phyloP scores from a whole-genome alignment of 2,888 invertebrate species.

The Mystacides longicornis region DNA sequence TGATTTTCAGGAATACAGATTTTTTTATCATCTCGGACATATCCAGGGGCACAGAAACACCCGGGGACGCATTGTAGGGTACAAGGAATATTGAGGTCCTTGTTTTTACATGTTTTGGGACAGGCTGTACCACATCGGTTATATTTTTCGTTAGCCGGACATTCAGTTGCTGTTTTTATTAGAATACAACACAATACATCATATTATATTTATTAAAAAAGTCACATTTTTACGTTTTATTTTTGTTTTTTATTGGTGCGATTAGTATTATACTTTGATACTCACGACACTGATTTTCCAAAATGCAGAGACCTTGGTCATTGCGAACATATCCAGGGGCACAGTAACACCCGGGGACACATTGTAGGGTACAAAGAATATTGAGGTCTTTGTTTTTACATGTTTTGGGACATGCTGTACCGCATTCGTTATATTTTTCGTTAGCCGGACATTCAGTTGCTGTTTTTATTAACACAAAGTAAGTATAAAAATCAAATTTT shows the following conservation, averaged over 20 bases:
- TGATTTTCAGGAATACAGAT: background rate
- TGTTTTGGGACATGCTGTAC: slow-evolving; percentile 15
- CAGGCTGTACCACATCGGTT: slow-evolving; percentile 6
- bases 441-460: background rate
- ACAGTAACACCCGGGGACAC: slow-evolving; percentile 19
- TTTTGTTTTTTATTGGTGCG: too few species aligned
- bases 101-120: slow-evolving; percentile 8
- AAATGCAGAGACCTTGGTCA: slow-evolving; percentile 5
- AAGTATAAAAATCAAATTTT: too few species aligned
- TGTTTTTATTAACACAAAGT: too few species aligned
- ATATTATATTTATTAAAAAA: too few species aligned
- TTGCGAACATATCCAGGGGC: slow-evolving; percentile 16
- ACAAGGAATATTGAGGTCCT: background rate
- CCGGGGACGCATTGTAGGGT: slow-evolving; percentile 1
- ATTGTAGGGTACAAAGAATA: slow-evolving; percentile 1
- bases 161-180: background rate
- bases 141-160: slow-evolving; percentile 1
- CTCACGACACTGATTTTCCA: background rate
- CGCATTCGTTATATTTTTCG: slow-evolving; percentile 15
- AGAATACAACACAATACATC: background rate
- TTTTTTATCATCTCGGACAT: background rate
- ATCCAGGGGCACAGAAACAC: slow-evolving; percentile 8
- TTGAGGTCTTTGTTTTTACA: slow-evolving; percentile 13
- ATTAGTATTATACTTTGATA: too few species aligned
- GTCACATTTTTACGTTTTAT: too few species aligned